These are phyloP conservation scores for Menidia menidia DNA, from an alignment of 2,797 vertebrate species.

Conservation along the genomic window DNA sequence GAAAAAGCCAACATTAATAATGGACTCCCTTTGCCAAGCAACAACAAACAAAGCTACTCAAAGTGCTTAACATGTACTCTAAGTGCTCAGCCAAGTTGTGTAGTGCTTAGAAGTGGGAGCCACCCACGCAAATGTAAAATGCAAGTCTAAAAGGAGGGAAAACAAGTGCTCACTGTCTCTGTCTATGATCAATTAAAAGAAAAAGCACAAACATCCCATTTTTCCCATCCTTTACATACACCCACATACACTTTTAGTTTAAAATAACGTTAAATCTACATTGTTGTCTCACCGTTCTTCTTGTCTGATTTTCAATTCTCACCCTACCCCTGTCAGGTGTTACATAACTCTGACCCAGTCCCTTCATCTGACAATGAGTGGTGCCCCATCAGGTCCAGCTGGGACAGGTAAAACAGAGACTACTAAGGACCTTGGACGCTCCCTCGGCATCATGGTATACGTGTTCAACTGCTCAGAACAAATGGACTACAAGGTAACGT, in stretches of 20 bases:
- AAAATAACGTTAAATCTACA: too few relatives aligned
- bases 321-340: conserved; percentile 69
- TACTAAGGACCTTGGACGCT: conserved; percentile 86
- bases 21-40: not conserved
- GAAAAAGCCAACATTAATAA: not conserved
- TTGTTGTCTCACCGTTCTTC: conserved; percentile 1
- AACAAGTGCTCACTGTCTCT: not conserved
- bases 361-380: conserved; percentile 81
- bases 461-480: conserved; percentile 89
- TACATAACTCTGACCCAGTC: conserved; percentile 84
- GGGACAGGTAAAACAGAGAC: conserved; percentile 85
- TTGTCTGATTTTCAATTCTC: not conserved
- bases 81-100: conserved; percentile 10
- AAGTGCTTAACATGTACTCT: not conserved
- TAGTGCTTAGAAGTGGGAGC: not conserved
- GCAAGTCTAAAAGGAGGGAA: not conserved
- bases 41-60: not conserved
- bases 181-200: not conserved
- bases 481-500: conserved; percentile 86
- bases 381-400: conserved; percentile 81
- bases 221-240: not conserved
- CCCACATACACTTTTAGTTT: not conserved
- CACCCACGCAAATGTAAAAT: not conserved
- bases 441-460: conserved; percentile 86
- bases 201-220: not conserved